Base-by-base conservation (phyloP, 2,797 vertebrate species). In the Monodelphis domestica region DNA sequence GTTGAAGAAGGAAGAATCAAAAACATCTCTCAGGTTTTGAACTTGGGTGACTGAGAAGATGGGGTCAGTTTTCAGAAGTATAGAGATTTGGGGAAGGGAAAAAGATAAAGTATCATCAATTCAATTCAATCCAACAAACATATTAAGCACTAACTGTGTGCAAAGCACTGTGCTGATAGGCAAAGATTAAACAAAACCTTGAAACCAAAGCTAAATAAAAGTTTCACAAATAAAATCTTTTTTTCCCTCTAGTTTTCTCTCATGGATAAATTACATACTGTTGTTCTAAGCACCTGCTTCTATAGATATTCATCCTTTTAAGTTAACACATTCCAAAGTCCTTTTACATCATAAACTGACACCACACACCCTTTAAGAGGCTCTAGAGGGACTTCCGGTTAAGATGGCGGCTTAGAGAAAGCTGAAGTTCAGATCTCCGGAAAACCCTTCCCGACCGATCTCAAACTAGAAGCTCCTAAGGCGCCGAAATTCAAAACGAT, bases 211-310 rank as follows among this genome's bases (percentile, higher is more conserved):
- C 70, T 45, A 78, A n/a, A 63, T 63, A 78, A 78, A 38, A 45
- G 38, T 45, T 24, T 78, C 70, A 78, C 70, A 45, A 45, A 78
- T 26, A 78, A 24, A 12, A 78, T 1, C n/a, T n/a, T 24, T 63
- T 17, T 7, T 78, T 17, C 63, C 21, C 0, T 45, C 7, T 78
- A 78, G 70, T 24, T 38, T 45, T 45, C n/a, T n/a, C n/a, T n/a
- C n/a, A n/a, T n/a, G n/a, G n/a, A 51, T 30, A 30, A 51, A 30
- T 30, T 90, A 52, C 30, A 24, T 38, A 7, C 5, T 54, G 12
- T 92, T n/a, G 70, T n/a, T 14, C 4, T 52, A 56, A 51, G 38
- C 30, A 45, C 89, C 53, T 52, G 7, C 92, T 95, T 94, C 90
- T 56, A 4, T 78, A 14, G 70, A 55, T 17, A 50, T 17, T 21